These are phyloP conservation scores for Nothura maculosa DNA, from an alignment of 2,797 vertebrate genomes.

Conservation along the genomic window DNA sequence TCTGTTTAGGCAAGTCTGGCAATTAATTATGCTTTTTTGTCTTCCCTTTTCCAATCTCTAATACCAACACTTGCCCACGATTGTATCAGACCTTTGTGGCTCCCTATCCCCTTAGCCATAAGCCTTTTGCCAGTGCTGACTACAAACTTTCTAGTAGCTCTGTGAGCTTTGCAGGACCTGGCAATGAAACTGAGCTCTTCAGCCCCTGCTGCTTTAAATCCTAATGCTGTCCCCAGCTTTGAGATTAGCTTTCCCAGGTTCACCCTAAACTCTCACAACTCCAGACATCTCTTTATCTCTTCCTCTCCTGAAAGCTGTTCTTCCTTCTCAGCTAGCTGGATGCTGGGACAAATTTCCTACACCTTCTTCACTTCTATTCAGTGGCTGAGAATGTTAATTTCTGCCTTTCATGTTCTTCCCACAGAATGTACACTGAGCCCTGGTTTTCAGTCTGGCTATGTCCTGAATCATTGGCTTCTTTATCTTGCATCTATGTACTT, in stretches of 20 bases:
- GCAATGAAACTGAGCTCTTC: background rate
- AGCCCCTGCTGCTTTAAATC: background rate
- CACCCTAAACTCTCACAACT: background rate
- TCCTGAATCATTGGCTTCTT: constrained; percentile 44
- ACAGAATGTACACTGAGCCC: background rate
- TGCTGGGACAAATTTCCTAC: background rate
- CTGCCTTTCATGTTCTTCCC: constrained; percentile 47
- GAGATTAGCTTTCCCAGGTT: background rate
- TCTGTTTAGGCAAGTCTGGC: background rate
- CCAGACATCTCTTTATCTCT: background rate
- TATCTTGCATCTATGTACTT: constrained; percentile 27
- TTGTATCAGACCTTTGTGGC: background rate
- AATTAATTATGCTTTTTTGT: background rate
- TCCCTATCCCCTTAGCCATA: background rate
- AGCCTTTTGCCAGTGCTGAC: background rate
- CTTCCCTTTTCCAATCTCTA: background rate
- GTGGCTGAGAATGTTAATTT: constrained; percentile 56
- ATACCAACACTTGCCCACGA: background rate
- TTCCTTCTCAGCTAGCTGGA: background rate
- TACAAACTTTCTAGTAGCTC: background rate
- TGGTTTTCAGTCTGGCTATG: constrained; percentile 35
- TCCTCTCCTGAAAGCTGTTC: background rate
- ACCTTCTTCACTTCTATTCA: constrained; percentile 9
- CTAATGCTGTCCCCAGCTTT: background rate
- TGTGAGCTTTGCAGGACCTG: background rate